Evolutionary conservation across 2,113 vertebrate genomes (phyloP), one percentile per base, ranked within the genome.

Genomic region (mouse (Mus musculus)): DNA sequence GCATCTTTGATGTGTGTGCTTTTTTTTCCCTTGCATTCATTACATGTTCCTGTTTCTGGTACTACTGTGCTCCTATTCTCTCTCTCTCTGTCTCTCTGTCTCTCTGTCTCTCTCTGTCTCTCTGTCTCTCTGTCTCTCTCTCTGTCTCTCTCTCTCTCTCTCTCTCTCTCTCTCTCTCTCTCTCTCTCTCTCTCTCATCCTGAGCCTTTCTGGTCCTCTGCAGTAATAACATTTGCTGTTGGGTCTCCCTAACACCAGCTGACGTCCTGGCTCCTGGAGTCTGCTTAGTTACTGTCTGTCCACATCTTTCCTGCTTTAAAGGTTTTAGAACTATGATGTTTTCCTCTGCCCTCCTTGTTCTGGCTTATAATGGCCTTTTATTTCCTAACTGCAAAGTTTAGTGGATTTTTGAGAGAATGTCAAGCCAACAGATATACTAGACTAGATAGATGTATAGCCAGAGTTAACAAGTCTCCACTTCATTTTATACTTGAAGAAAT

Each of bases 401-500:
- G 78, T 87, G 52, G 49, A 22, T 1, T 56, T 89, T 93, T 24
- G 72, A 89, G 78, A 96, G 59, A 75, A 59, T 42, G 7, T 36
- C 2, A 94, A 42, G 39, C n/a, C 89, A 91, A 77, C 7, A 24
- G 7, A 22, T 49, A 3, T 14, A 59, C 52, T 72, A 88, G 81
- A 95, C 9, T 33, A 69, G 67, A 36, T 30, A 69, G 13, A 36
- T 33, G 67, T 69, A 69, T n/a, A 87, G 22, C 20, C 65, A 89
- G 33, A 72, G 46, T 88, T 72, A 93, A 78, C 17, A 61, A 82
- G 73, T 76, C 72, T 39, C 82, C 42, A 52, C 52, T 91, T 91
- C n/a, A 3, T 78, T 89, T 94, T 13, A 77, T 22, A 97, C 17
- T 78, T 65, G 52, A 91, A 2, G 71, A 95, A 94, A 82, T 3